A percentile compares a stretch with the other conserved stretches of the same genome.
These are phyloP conservation scores for Pseudomugil tenellus DNA, from an alignment of 2,797 vertebrate species.

Conservation along the genomic window DNA sequence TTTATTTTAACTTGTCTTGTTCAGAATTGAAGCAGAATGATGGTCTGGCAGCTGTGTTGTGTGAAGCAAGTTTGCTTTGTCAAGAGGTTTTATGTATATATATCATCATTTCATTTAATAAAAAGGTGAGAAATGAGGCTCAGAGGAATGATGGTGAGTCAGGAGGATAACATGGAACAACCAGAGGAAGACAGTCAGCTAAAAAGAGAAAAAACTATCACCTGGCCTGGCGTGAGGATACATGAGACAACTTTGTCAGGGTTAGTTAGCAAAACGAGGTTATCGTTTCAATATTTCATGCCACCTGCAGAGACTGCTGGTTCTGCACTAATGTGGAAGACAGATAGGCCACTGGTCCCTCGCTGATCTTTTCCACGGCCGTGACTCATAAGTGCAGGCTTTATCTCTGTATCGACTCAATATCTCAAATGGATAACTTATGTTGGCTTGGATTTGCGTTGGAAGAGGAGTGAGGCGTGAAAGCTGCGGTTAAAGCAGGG, in stretches of 20 bases:
- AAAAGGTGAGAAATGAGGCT: slow-evolving; percentile 6
- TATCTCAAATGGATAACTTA: slow-evolving; percentile 92
- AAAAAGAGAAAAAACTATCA: slow-evolving; percentile 23
- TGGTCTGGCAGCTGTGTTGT: no score
- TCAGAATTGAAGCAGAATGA: no score
- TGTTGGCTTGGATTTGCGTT: slow-evolving; percentile 90
- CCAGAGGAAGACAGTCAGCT: no score
- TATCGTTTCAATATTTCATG: slow-evolving; percentile 89
- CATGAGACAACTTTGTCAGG: slow-evolving; percentile 66
- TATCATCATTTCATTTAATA: neutral
- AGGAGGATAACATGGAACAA: neutral
- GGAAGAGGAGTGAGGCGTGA: slow-evolving; percentile 88
- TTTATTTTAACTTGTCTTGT: no score
- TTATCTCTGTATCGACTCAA: slow-evolving; percentile 89
- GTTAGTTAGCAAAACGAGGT: slow-evolving; percentile 88
- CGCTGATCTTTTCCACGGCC: slow-evolving; percentile 81
- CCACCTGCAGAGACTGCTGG: slow-evolving; percentile 85
- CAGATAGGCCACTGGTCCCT: slow-evolving; percentile 84
- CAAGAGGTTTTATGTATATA: no score
- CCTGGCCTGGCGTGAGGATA: slow-evolving; percentile 23
- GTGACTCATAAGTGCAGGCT: slow-evolving; percentile 84
- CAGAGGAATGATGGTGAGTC: slow-evolving; percentile 10
- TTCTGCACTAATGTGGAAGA: slow-evolving; percentile 86
- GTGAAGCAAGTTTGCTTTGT: no score
- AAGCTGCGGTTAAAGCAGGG: slow-evolving; percentile 85